phyloP scores from a whole-genome alignment of 1,140 invertebrate species.

The Mylabris phalerata region DNA sequence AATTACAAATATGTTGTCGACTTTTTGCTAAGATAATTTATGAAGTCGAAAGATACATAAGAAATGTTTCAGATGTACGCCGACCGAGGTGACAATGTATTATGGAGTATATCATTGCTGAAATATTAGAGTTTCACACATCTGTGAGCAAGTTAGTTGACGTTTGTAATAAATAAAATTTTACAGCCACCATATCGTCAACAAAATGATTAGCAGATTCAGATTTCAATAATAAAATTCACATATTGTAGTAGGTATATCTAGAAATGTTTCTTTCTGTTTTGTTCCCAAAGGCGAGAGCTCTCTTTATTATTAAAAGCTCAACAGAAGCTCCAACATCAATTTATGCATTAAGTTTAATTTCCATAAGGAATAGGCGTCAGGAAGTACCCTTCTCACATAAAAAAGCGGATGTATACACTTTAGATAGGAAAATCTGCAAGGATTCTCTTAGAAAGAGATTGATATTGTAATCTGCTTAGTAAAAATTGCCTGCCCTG shows the following conservation, averaged over 20 bases:
- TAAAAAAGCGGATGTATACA: not conserved
- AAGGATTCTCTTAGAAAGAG: constrained; percentile 31
- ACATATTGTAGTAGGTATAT: no score
- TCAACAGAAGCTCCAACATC: constrained; percentile 4
- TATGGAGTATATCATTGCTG: constrained; percentile 11
- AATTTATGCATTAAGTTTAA: constrained; percentile 31
- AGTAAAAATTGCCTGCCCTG: constrained; percentile 39
- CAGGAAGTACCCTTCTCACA: constrained; percentile 14
- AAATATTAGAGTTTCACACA: constrained; percentile 19
- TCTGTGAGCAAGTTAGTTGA: constrained; percentile 14
- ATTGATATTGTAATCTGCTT: constrained; percentile 43
- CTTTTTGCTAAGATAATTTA: constrained; percentile 1
- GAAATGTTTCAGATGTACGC: constrained; percentile 13
- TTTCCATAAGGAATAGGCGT: constrained; percentile 34
- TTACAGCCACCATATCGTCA: not conserved
- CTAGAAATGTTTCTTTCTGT: no score
- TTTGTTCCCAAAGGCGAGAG: not conserved
- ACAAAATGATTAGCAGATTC: no score
- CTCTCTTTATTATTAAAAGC: not conserved
- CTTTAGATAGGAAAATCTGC: constrained; percentile 29
- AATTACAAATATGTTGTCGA: no score
- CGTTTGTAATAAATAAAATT: constrained; percentile 5
- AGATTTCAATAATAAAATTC: no score
- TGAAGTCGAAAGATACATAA: constrained; percentile 2
- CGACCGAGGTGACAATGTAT: constrained; percentile 19